Percentiles rank a stretch among this genome's conserved stretches.
These are phyloP conservation scores for Mirounga angustirostris DNA, from an alignment of 2,113 vertebrate species.

Conservation along the genomic window DNA sequence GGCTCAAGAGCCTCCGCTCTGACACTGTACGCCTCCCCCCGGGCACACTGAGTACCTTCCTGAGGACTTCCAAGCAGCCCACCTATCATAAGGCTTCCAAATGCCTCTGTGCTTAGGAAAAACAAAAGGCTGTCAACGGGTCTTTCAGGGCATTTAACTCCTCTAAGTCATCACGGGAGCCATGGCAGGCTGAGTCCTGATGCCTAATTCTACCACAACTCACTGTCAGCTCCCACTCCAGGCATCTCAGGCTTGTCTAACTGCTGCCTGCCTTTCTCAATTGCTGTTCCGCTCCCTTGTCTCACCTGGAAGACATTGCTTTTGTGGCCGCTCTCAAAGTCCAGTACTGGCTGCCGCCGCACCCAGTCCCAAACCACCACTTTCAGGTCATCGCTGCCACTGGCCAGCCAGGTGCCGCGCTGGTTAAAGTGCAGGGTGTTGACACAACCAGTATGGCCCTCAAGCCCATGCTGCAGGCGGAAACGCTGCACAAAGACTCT, in stretches of 20 bases:
- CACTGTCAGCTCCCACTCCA: not conserved
- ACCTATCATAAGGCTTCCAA: not conserved
- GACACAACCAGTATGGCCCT: slow-evolving; percentile 96
- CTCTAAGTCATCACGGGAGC: not conserved
- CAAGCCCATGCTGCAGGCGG: slow-evolving; percentile 94
- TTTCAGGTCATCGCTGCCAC: slow-evolving; percentile 96
- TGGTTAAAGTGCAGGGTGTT: slow-evolving; percentile 99
- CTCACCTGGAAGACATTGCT: slow-evolving; percentile 98
- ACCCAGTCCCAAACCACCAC: slow-evolving; percentile 99
- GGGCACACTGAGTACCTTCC: not conserved
- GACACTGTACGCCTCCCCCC: not conserved
- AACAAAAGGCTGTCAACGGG: not conserved
- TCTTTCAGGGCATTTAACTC: not conserved
- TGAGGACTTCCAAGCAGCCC: not conserved
- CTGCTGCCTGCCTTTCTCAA: not conserved
- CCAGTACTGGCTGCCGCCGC: slow-evolving; percentile 91
- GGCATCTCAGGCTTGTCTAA: slow-evolving; percentile 13
- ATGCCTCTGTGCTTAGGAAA: not conserved
- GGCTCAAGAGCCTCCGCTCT: not conserved
- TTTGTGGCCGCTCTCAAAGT: slow-evolving; percentile 98
- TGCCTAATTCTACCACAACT: not conserved
- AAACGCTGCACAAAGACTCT: slow-evolving; percentile 95
- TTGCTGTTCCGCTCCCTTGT: not conserved
- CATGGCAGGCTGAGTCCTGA: not conserved
- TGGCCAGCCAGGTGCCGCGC: slow-evolving; percentile 95